Conservation (phyloP, 2,113 vertebrate species). For the Psephotus haematonotus region DNA sequence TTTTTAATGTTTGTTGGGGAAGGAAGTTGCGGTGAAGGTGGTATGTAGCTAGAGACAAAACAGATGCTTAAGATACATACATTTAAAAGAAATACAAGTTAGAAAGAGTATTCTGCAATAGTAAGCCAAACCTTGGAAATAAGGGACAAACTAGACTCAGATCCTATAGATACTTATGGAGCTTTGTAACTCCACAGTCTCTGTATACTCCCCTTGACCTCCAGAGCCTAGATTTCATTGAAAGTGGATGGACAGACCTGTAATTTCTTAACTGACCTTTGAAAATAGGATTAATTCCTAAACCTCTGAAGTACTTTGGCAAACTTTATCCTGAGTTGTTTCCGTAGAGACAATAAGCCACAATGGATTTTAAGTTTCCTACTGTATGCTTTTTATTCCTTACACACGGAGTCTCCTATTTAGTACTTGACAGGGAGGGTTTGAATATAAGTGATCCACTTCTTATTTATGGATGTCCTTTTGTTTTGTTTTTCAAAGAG, state of each 20-base stretch:
- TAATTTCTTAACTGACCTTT: constrained; percentile 58
- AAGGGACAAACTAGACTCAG: neutral
- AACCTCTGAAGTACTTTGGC: constrained; percentile 42
- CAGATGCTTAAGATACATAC: neutral
- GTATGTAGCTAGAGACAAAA: neutral
- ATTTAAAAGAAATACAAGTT: neutral
- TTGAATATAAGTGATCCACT: neutral
- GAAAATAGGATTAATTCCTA: constrained; percentile 57
- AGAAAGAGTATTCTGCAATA: neutral
- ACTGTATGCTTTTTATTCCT: neutral
- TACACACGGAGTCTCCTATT: neutral
- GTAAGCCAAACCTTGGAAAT: neutral
- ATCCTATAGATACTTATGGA: accelerated
- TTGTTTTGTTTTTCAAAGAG: neutral
- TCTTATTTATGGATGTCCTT: constrained; percentile 5
- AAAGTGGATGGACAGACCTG: neutral
- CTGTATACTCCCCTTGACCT: neutral
- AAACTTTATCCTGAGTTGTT: constrained; percentile 26
- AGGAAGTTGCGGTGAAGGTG: neutral
- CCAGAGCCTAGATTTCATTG: neutral
- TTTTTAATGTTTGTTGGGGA: neutral
- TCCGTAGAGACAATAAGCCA: neutral
- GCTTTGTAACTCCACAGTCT: neutral
- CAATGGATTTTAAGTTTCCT: neutral
- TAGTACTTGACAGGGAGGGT: neutral